phyloP scores from a whole-genome alignment of 1,140 invertebrate species.

The Anadara kagoshimensis region DNA sequence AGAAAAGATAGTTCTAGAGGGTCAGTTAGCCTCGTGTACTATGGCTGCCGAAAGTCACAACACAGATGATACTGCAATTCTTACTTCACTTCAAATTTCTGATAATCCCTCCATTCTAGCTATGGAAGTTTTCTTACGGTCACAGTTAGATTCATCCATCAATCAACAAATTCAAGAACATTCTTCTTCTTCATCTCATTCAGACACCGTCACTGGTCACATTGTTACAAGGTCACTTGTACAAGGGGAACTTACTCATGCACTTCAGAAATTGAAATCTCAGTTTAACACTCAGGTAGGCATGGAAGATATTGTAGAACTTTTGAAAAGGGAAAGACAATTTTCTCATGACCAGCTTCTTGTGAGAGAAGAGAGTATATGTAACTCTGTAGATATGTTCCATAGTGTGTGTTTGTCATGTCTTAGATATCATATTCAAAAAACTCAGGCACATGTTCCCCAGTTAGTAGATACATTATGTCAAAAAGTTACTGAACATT shows the following conservation, averaged over 20 bases:
- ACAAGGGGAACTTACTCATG: constrained; percentile 67
- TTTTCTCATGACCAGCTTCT: constrained; percentile 57
- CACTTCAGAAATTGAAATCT: constrained; percentile 57
- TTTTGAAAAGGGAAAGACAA: constrained; percentile 45
- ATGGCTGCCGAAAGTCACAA: constrained; percentile 52
- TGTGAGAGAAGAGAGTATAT: constrained; percentile 36
- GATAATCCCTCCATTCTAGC: constrained; percentile 60
- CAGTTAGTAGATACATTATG: constrained; percentile 31
- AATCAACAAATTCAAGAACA: constrained; percentile 53
- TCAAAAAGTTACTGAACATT: constrained; percentile 36
- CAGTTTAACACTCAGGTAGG: constrained; percentile 38
- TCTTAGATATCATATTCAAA: constrained; percentile 11
- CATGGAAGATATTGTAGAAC: constrained; percentile 36
- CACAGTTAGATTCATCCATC: constrained; percentile 61
- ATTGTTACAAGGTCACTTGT: constrained; percentile 57
- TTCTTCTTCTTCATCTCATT: constrained; percentile 44
- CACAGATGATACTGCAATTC: constrained; percentile 46
- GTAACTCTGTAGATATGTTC: constrained; percentile 17
- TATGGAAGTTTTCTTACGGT: constrained; percentile 61
- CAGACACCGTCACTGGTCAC: constrained; percentile 58
- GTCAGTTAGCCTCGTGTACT: constrained; percentile 55
- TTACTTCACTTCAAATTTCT: constrained; percentile 46
- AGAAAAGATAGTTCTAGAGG: constrained; percentile 65
- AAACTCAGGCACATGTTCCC: constrained; percentile 33
- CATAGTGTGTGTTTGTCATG: constrained; percentile 19